Conservation (phyloP, 2,113 vertebrate species). For the Puffinus mauretanicus region DNA sequence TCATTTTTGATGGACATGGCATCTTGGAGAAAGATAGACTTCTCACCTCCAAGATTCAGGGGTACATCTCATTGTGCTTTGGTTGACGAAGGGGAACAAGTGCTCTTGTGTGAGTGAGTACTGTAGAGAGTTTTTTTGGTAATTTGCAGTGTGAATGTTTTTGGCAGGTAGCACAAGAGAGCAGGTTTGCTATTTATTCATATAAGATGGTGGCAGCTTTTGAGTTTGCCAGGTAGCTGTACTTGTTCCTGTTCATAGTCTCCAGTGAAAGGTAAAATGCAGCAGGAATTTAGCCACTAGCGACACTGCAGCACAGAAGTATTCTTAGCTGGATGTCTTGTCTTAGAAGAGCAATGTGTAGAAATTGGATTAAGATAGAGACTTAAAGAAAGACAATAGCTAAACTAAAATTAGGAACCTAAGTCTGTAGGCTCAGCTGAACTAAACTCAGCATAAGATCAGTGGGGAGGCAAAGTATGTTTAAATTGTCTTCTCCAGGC, state of each 20-base stretch:
- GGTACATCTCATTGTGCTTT: not conserved
- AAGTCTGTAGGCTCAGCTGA: not conserved
- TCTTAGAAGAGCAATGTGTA: not conserved
- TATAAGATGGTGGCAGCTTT: not conserved
- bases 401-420: not conserved
- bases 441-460: not conserved
- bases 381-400: not conserved
- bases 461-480: not conserved
- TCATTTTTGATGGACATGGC: not conserved
- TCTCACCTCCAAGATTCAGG: not conserved
- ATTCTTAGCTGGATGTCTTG: not conserved
- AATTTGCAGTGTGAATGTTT: not conserved
- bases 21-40: not conserved
- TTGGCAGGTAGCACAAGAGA: not conserved
- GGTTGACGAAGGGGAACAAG: not conserved
- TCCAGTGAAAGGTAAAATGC: not conserved
- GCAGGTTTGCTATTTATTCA: not conserved
- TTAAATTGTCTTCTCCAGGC: not conserved
- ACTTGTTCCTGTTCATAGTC: not conserved
- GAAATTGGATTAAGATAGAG: not conserved
- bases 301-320: not conserved
- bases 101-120: not conserved
- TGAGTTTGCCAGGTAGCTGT: not conserved
- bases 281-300: not conserved
- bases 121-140: not conserved